Evolutionary conservation across 2,888 invertebrate species (phyloP).

Genomic region (Pristionchus arcanus): DNA sequence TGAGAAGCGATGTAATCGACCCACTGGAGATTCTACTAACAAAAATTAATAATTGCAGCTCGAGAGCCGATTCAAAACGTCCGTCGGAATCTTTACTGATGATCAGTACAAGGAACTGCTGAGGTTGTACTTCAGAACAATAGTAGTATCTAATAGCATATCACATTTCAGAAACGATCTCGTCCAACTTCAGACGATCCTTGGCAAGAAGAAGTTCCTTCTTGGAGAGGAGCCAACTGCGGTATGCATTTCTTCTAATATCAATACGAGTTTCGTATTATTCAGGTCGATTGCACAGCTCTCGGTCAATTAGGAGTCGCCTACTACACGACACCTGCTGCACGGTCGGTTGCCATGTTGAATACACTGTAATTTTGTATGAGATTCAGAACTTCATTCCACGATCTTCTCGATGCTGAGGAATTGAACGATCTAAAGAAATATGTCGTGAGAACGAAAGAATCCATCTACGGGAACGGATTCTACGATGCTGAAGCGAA

Average conservation of each 20-base stretch:
- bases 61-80: neutral
- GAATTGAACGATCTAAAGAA: neutral
- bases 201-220: conserved; percentile 95
- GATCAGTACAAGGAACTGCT: neutral
- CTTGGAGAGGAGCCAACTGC: conserved; percentile 94
- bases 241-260: conserved; percentile 81
- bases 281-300: conserved; percentile 18
- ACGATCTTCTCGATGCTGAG: neutral
- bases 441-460: neutral
- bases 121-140: neutral
- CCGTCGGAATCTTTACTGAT: neutral
- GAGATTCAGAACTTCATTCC: neutral
- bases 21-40: neutral
- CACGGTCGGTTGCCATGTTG: neutral
- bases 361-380: neutral
- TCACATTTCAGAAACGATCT: conserved; percentile 15
- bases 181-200: conserved; percentile 68
- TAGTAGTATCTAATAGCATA: too few species aligned
- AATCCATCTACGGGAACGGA: neutral
- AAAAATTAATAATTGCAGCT: neutral
- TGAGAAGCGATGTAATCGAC: neutral
- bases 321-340: neutral
- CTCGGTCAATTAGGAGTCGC: neutral
- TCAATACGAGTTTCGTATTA: neutral
- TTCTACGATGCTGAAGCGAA: neutral